Evolutionary conservation across 1,140 invertebrate species (phyloP).

Genomic region (Palaemon carinicauda): DNA sequence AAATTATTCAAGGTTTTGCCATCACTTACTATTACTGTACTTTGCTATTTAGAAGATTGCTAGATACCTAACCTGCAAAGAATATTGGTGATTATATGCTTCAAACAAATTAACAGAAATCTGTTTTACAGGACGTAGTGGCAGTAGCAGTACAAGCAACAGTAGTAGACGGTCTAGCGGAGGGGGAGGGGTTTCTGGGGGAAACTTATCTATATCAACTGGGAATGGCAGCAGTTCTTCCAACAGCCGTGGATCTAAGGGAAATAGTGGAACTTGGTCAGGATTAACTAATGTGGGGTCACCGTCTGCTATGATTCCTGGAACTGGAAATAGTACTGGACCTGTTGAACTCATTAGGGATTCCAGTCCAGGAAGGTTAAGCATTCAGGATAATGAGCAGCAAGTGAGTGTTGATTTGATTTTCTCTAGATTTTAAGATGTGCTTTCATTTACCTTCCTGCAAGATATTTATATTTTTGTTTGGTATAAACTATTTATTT

Average conservation of each 20-base stretch:
- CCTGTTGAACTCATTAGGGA: not conserved
- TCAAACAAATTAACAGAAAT: no score
- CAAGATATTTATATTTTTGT: no score
- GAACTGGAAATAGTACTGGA: not conserved
- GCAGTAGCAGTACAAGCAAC: not conserved
- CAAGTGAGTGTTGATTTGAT: no score
- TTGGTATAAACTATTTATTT: no score
- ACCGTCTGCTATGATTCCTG: not conserved
- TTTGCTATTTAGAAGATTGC: no score
- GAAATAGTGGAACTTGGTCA: not conserved
- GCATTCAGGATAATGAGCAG: not conserved
- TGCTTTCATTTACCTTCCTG: no score
- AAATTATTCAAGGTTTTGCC: no score
- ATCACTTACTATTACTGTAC: no score
- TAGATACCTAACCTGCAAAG: no score
- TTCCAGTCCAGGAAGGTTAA: not conserved
- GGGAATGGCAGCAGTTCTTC: not conserved
- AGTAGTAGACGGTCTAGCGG: constrained; percentile 4
- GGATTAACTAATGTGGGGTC: not conserved
- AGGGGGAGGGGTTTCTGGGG: not conserved
- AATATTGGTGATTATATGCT: no score
- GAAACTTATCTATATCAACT: not conserved
- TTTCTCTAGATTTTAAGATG: no score
- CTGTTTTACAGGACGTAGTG: not conserved
- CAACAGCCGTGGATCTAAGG: not conserved